Conservation (phyloP, 2,888 invertebrate genomes). For the Acrobasis consociella region DNA sequence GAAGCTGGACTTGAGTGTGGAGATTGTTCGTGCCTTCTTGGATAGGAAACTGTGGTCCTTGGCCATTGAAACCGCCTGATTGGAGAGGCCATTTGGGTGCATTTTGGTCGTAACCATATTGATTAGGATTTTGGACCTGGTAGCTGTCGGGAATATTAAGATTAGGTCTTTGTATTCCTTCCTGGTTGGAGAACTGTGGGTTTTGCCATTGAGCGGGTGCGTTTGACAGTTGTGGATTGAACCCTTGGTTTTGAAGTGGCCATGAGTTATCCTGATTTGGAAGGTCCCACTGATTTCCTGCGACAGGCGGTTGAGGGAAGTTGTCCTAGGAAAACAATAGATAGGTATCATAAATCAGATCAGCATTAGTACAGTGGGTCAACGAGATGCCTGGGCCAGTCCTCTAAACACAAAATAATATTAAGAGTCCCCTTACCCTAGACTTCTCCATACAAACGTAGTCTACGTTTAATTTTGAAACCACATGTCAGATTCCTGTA, state of each 20-base stretch:
- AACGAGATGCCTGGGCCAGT: too few species aligned
- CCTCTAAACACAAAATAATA: too few species aligned
- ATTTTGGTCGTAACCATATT: constrained; percentile 21
- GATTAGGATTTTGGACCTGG: constrained; percentile 26
- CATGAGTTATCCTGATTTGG: constrained; percentile 31
- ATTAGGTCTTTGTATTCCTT: constrained; percentile 24
- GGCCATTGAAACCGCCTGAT: constrained; percentile 3
- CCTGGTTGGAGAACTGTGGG: constrained; percentile 31
- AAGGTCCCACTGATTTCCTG: constrained; percentile 26
- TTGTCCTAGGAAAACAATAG: constrained; percentile 20
- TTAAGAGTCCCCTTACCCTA: too few species aligned
- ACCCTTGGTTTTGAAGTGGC: constrained; percentile 24
- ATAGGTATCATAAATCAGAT: too few species aligned
- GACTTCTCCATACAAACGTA: too few species aligned
- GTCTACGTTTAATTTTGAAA: too few species aligned
- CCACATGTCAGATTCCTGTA: too few species aligned
- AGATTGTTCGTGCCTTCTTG: constrained; percentile 16
- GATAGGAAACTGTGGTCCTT: constrained; percentile 16
- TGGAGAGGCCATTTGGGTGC: constrained; percentile 15
- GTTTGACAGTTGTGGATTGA: constrained; percentile 28
- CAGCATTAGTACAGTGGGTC: too few species aligned
- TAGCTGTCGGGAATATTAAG: constrained; percentile 23
- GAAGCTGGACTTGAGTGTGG: constrained; percentile 14
- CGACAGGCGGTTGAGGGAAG: constrained; percentile 3
- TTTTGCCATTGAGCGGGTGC: constrained; percentile 23